Percentiles rank a stretch among this genome's conserved stretches.
These are phyloP conservation scores for Meloidogyne chitwoodi DNA, from an alignment of 1,140 invertebrate genomes.

Conservation along the genomic window DNA sequence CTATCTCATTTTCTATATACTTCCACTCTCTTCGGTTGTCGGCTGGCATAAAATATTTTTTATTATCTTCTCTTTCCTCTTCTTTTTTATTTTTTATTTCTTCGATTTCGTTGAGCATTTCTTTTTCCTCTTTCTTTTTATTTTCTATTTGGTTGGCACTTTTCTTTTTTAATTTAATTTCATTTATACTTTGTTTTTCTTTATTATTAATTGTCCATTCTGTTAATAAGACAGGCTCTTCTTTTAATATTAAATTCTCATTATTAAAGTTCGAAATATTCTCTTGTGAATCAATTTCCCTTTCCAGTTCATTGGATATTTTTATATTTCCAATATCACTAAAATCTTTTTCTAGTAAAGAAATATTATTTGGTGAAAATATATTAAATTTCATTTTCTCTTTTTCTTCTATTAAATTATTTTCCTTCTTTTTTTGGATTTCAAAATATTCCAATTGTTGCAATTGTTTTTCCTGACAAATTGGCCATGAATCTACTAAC, in stretches of 20 bases:
- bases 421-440: neutral
- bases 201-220: no score
- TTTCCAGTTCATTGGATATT: no score
- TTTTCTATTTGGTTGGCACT: neutral
- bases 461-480: neutral
- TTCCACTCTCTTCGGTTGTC: neutral
- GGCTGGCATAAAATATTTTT: neutral
- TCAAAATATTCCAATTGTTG: neutral
- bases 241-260: neutral
- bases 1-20: neutral
- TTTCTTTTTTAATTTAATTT: no score
- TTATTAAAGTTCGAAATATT: neutral
- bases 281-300: neutral
- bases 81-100: neutral
- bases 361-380: no score
- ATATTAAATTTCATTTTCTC: neutral
- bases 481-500: neutral
- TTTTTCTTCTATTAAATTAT: neutral
- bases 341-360: neutral
- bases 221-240: no score
- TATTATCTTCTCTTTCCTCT: neutral
- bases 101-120: neutral
- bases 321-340: no score
- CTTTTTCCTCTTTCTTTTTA: neutral
- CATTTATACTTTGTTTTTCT: no score